Evolutionary conservation across 2,888 invertebrate species (phyloP), one percentile per base, ranked within the genome.

Genomic region (Ennomos erosarius): DNA sequence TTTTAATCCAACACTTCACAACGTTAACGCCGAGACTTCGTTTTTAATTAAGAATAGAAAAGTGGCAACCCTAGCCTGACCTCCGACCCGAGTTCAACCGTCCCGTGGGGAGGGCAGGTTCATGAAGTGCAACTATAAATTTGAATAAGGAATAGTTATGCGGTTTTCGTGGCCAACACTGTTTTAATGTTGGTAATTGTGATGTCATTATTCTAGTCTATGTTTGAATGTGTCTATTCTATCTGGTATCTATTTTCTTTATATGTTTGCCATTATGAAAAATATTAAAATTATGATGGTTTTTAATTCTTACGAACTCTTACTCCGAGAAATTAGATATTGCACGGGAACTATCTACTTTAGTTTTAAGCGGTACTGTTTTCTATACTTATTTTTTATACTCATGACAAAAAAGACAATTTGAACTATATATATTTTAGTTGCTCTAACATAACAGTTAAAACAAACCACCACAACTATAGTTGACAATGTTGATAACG

Each of bases 91-190:
- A 75, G 66, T 64, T 64, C 58, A 81, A 76, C 81, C 71, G 76
- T 76, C 73, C 85, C 82, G 69, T 62, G 66, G 71, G 79, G 74
- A 77, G 73, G 74, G 75, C 70, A 73, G 73, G 75, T 74, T 76
- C 76, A 76, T 76, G 88, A 88, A 88, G 85, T 82, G 82, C 76
- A 77, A 85, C 83, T 79, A 87, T 90, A 91, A 90, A 90, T 90
- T 88, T 88, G 78, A 90, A 90, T 90, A 90, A 88, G 85, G 81
- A 80, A 85, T 89, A 87, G 89, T 89, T 88, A 86, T 87, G 87
- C 82, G 82, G 83, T 86, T 85, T 78, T 76, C 85, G 81, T 85
- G 88, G 85, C 81, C 79, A 79, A 80, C 74, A 71, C 70, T 78
- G 82, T 85, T 76, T 78, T 81, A 84, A 81, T 81, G 76, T 81